Percentiles rank a stretch among this genome's conserved stretches.
Conservation (phyloP, 1,140 invertebrate species). For the Saccostrea echinata region DNA sequence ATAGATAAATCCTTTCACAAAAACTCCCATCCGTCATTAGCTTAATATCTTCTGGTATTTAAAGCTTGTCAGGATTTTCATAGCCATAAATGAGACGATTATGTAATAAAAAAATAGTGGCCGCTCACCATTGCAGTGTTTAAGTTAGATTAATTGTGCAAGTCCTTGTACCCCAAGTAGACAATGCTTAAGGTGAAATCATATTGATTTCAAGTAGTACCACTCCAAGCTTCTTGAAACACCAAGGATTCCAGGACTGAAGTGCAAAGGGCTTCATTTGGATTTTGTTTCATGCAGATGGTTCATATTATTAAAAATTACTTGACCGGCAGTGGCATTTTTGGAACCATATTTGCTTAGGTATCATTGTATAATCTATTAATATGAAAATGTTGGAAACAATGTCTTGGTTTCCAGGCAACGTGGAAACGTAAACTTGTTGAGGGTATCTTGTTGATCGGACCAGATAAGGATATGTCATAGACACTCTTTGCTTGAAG, state of each 20-base stretch:
- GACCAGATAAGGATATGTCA: constrained; percentile 36
- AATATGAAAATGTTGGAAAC: constrained; percentile 21
- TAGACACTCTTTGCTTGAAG: constrained; percentile 31
- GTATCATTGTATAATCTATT: constrained; percentile 37
- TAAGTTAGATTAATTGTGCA: constrained; percentile 1
- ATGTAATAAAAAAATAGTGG: constrained; percentile 7
- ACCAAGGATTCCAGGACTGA: not conserved
- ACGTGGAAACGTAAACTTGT: constrained; percentile 14
- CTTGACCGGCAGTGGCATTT: constrained; percentile 8
- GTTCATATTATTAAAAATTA: constrained; percentile 21
- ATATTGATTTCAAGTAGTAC: constrained; percentile 27
- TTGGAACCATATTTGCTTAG: constrained; percentile 14
- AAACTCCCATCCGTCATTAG: constrained; percentile 17
- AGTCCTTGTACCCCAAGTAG: constrained; percentile 10
- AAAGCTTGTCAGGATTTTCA: constrained; percentile 38
- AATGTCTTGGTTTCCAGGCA: not conserved
- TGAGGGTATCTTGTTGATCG: constrained; percentile 33
- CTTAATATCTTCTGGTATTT: constrained; percentile 23
- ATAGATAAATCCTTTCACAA: constrained; percentile 22
- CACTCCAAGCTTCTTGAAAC: constrained; percentile 5
- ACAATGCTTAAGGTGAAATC: constrained; percentile 28
- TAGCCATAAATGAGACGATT: not conserved
- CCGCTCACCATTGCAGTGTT: not conserved
- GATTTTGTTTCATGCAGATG: not conserved
- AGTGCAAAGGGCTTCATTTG: not conserved